These are phyloP conservation scores for Hipposideros larvatus DNA, from an alignment of 2,797 vertebrate genomes.

Conservation along the genomic window DNA sequence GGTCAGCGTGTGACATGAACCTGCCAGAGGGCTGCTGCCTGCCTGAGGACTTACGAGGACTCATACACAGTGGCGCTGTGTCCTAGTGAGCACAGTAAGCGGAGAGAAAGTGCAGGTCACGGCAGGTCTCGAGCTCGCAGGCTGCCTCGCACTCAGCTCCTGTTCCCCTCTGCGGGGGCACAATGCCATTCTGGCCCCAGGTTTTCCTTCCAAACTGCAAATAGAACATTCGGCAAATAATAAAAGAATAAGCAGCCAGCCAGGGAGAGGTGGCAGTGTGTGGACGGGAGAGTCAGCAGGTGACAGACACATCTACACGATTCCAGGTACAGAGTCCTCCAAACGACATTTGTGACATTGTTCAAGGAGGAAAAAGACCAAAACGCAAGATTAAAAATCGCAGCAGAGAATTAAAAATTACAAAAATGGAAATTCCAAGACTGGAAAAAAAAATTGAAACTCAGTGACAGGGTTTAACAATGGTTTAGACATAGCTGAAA, in stretches of 20 bases:
- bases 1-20: fast-evolving
- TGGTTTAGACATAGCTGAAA: background rate
- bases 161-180: background rate
- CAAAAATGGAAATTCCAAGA: background rate
- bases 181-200: fast-evolving
- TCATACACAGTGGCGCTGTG: too few relatives aligned
- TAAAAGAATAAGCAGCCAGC: background rate
- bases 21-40: too few relatives aligned
- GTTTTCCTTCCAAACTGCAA: background rate
- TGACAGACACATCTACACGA: too few relatives aligned
- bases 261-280: fast-evolving
- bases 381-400: background rate
- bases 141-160: too few relatives aligned
- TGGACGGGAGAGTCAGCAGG: too few relatives aligned
- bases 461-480: background rate
- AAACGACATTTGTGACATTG: fast-evolving
- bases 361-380: background rate
- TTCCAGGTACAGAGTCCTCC: too few relatives aligned
- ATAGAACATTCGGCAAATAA: background rate
- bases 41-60: background rate
- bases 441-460: background rate
- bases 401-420: background rate
- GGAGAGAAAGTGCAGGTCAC: background rate
- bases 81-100: fast-evolving
- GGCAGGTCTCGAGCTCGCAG: fast-evolving